Evolutionary conservation across 2,888 invertebrate species (phyloP).

Genomic region (Celastrina argiolus): DNA sequence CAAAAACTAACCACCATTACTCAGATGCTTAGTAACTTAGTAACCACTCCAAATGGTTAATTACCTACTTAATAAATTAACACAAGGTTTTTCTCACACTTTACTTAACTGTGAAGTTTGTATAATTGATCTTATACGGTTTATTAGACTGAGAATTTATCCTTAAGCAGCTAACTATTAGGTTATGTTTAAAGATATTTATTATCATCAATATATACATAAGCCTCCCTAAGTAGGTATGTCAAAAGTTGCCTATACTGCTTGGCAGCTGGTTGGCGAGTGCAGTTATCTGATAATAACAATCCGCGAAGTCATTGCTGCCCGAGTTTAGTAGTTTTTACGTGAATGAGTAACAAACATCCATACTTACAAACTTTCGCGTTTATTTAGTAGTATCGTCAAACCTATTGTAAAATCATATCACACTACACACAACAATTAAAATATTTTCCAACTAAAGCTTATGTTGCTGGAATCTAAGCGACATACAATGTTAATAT

Average conservation of each 20-base stretch:
- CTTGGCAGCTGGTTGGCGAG: too few relatives aligned
- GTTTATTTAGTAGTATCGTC: too few relatives aligned
- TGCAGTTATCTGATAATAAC: too few relatives aligned
- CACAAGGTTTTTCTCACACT: constrained; percentile 13
- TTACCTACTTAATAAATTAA: background rate
- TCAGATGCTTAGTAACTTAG: constrained; percentile 7
- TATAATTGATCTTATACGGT: background rate
- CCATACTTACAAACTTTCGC: too few relatives aligned
- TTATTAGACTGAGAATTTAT: background rate
- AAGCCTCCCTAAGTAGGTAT: too few relatives aligned
- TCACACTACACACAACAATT: background rate
- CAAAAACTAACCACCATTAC: background rate
- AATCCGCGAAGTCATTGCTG: too few relatives aligned
- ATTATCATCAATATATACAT: too few relatives aligned
- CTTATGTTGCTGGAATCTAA: background rate
- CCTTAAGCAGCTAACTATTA: background rate
- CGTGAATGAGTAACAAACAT: too few relatives aligned
- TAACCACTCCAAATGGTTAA: constrained; percentile 10
- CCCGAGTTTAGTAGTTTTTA: too few relatives aligned
- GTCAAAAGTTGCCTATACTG: too few relatives aligned
- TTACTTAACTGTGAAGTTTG: background rate
- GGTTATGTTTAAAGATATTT: too few relatives aligned
- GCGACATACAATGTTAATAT: background rate
- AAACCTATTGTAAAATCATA: too few relatives aligned
- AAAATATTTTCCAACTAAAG: constrained; percentile 1